Evolutionary conservation across 2,888 invertebrate species (phyloP).

Genomic region (Sphaerophoria rueppellii): DNA sequence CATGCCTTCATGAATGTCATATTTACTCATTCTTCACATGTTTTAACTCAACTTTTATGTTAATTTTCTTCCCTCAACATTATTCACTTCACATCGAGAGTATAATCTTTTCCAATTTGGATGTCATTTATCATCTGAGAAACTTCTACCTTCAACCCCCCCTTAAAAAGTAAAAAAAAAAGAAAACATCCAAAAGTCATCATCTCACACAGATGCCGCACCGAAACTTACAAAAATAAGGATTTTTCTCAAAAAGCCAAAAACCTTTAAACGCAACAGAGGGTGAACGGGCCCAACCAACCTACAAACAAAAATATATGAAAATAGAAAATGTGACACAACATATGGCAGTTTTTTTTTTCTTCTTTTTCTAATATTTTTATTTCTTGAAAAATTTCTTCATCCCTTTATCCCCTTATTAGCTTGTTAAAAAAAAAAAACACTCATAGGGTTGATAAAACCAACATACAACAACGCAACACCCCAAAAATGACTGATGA

Average conservation of each 20-base stretch:
- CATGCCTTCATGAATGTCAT: background rate
- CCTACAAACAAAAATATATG: background rate
- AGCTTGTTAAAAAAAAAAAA: constrained; percentile 29
- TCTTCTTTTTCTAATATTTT: constrained; percentile 8
- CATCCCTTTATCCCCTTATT: constrained; percentile 58
- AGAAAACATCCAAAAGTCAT: constrained; percentile 55
- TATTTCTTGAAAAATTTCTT: constrained; percentile 23
- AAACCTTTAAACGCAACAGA: constrained; percentile 43
- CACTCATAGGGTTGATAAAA: constrained; percentile 60
- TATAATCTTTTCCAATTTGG: constrained; percentile 34
- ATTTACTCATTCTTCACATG: background rate
- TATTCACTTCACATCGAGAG: background rate
- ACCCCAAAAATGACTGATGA: constrained; percentile 69
- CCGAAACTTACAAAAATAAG: constrained; percentile 54
- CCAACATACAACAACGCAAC: constrained; percentile 54
- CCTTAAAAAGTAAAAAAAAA: constrained; percentile 13
- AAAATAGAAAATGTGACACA: constrained; percentile 20
- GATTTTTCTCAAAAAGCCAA: constrained; percentile 40
- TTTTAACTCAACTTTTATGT: constrained; percentile 2
- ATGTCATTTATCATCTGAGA: constrained; percentile 52
- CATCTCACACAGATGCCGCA: constrained; percentile 62
- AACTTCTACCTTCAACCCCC: constrained; percentile 28
- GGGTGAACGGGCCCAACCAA: constrained; percentile 28
- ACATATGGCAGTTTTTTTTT: constrained; percentile 64
- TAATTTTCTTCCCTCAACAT: constrained; percentile 1